Conservation (phyloP, 30 jellyfish, hydroid and myxozoan genomes). For the Morbakka virulenta region DNA sequence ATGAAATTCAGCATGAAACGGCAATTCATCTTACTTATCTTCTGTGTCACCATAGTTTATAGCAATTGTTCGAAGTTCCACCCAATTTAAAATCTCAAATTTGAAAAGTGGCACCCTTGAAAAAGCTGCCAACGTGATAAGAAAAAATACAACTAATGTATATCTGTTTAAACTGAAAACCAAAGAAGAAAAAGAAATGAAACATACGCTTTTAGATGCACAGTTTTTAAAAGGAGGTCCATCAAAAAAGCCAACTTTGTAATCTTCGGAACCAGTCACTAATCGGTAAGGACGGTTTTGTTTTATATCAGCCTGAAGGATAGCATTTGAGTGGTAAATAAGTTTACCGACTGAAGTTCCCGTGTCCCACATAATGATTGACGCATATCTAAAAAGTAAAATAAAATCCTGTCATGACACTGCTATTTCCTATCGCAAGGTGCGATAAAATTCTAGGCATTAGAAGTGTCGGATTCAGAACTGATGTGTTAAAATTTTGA, state of each 20-base stretch:
- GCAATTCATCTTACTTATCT: no score
- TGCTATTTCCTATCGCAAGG: not conserved
- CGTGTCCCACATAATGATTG: slow-evolving; percentile 94
- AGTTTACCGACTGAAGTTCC: slow-evolving; percentile 93
- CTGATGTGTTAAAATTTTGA: no score
- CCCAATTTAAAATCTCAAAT: no score
- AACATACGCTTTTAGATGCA: slow-evolving; percentile 30
- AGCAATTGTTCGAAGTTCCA: no score
- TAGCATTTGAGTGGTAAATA: slow-evolving; percentile 52
- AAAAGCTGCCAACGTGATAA: no score
- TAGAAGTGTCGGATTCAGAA: no score
- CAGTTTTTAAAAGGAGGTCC: slow-evolving; percentile 96
- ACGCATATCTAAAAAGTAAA: slow-evolving; percentile 59
- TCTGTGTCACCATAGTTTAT: no score
- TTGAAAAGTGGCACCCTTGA: not conserved
- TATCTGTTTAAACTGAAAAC: not conserved
- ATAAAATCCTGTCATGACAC: not conserved
- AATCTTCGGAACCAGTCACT: slow-evolving; percentile 84
- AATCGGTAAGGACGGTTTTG: slow-evolving; percentile 89
- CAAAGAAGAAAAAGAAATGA: not conserved
- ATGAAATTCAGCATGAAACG: no score
- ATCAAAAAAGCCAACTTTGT: slow-evolving; percentile 50
- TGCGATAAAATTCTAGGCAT: not conserved
- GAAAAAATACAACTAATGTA: not conserved
- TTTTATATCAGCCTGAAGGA: slow-evolving; percentile 63